Evolutionary conservation across 2,797 vertebrate species (phyloP), one percentile per base, ranked within the genome.

Genomic region (Oreortyx pictus): DNA sequence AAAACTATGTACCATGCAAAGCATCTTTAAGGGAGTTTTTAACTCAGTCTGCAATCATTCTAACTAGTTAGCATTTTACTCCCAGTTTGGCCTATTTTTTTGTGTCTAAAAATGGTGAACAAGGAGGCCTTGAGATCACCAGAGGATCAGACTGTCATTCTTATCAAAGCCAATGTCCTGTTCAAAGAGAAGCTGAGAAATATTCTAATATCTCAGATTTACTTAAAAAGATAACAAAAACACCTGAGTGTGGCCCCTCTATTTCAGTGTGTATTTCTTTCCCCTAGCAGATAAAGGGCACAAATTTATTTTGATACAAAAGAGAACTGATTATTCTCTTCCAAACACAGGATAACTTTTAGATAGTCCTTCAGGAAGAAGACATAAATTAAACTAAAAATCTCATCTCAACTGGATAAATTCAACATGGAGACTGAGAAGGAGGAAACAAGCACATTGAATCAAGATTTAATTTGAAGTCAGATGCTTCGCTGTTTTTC

Each of bases 391-490:
- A 88, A 86, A 90, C 71, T 41, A 64, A 90, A 89, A 86, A 62
- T 72, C 59, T 65, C 57, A 54, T 65, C 54, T 89, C 73, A 91
- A 84, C 15, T 85, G 17, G 65, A 82, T 79, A 57, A 85, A 92
- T 93, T 84, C 72, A 77, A 72, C 85, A 93, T 29, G 57, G 91
- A 61, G 7, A 59, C n/a, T 33, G 62, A 92, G 67, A 79, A 84
- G 76, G 35, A 88, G 37, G 41, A 91, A 68, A 80, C 43, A 80
- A 87, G 54, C 18, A 85, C 14, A 77, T 85, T 19, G 37, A 37
- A 88, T 37, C 88, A 79, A 87, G 57, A 75, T 27, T 85, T 88
- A 93, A 92, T 96, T 47, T 91, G 82, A 81, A 95, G 70, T 87
- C 62, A 90, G 92, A 92, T 43, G 27, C 24, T 92, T 82, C 72